Conservation (phyloP, 2,797 vertebrate genomes). For the Bufotes viridis region DNA sequence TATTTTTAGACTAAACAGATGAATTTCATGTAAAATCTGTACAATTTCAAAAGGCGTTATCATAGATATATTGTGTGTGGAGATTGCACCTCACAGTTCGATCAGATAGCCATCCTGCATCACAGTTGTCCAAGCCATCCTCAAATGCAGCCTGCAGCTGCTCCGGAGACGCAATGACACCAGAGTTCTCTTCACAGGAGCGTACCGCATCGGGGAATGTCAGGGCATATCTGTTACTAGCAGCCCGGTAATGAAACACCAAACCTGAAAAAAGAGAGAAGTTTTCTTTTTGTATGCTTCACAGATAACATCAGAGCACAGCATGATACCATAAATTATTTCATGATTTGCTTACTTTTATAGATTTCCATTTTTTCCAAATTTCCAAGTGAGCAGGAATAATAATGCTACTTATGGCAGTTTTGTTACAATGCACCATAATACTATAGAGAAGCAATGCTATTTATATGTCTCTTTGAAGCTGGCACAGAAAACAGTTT, state of each 20-base stretch:
- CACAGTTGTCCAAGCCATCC: constrained; percentile 95
- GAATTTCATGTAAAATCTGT: background rate
- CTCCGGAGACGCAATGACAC: constrained; percentile 80
- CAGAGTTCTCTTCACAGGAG: constrained; percentile 86
- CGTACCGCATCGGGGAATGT: constrained; percentile 82
- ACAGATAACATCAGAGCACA: constrained; percentile 10
- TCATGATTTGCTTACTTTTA: constrained; percentile 11
- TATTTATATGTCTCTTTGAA: constrained; percentile 21
- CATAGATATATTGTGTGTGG: background rate
- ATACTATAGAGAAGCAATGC: background rate
- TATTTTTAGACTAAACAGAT: too few species aligned
- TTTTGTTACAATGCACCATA: constrained; percentile 2
- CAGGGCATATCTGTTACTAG: constrained; percentile 84
- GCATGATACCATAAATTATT: background rate
- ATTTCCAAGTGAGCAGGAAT: constrained; percentile 11
- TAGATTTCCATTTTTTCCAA: background rate
- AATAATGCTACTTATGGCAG: background rate
- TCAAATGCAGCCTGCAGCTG: constrained; percentile 92
- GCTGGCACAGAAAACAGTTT: constrained; percentile 3
- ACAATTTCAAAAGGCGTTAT: background rate
- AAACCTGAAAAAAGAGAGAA: constrained; percentile 76
- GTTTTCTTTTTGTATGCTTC: background rate
- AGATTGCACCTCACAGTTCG: constrained; percentile 83
- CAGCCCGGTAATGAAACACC: constrained; percentile 92
- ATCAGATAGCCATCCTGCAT: constrained; percentile 93